A percentile compares a stretch with the other conserved stretches of the same genome.
Conservation (phyloP, 2,888 invertebrate species). For the Tetheella fluctuosa region DNA sequence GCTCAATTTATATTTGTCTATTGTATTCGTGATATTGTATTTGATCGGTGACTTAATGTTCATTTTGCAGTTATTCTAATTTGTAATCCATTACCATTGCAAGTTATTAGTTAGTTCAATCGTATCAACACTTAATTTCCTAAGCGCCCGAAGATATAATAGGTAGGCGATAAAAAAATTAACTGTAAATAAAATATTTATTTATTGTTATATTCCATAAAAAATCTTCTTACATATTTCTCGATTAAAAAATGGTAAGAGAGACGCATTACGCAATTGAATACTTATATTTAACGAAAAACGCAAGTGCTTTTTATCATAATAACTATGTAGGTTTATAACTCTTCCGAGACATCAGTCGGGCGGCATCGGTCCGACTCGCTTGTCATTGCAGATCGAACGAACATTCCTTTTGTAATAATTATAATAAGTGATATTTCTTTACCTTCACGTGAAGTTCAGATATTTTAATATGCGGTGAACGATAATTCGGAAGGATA, state of each 20-base stretch:
- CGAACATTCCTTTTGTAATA: conserved; percentile 59
- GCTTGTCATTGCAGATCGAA: conserved; percentile 40
- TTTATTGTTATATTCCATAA: conserved; percentile 82
- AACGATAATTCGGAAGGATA: conserved; percentile 40
- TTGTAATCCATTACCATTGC: conserved; percentile 21
- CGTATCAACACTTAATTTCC: conserved; percentile 50
- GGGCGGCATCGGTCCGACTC: conserved; percentile 16
- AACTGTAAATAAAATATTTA: conserved; percentile 83
- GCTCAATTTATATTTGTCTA: no score
- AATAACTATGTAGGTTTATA: conserved; percentile 58
- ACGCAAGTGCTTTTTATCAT: conserved; percentile 76
- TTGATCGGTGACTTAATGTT: conserved; percentile 7
- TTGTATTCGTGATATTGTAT: no score
- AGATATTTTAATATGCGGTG: conserved; percentile 29
- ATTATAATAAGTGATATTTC: conserved; percentile 54
- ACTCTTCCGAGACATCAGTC: conserved; percentile 36
- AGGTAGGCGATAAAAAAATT: conserved; percentile 80
- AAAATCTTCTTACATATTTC: conserved; percentile 78
- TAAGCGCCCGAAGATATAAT: conserved; percentile 67
- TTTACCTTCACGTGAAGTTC: conserved; percentile 53
- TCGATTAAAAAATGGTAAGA: conserved; percentile 80
- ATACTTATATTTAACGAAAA: conserved; percentile 63
- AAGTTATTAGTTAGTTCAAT: conserved; percentile 47
- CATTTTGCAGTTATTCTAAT: background rate
- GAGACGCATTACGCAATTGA: conserved; percentile 73